These are phyloP conservation scores for Cygnus buccinator DNA, from an alignment of 2,113 vertebrate species.

Conservation along the genomic window DNA sequence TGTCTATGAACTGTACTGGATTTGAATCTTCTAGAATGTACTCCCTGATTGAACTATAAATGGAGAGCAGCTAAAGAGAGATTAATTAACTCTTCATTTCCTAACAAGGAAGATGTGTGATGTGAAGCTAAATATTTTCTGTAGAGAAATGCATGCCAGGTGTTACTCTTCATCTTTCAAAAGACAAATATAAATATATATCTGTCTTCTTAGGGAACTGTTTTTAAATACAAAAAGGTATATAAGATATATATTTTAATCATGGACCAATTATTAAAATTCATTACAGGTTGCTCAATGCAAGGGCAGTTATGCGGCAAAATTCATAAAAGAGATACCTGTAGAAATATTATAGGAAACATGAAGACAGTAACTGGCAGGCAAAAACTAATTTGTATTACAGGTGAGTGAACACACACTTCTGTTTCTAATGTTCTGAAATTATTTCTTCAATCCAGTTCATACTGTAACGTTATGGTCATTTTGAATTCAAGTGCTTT, in stretches of 20 bases:
- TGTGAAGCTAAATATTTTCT: constrained; percentile 25
- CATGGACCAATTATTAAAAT: not conserved
- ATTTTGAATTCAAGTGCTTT: not conserved
- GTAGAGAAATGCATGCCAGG: not conserved
- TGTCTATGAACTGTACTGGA: constrained; percentile 3
- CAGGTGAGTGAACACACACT: not conserved
- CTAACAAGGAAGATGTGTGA: constrained; percentile 18
- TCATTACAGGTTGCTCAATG: not conserved
- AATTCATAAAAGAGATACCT: not conserved
- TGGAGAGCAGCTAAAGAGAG: constrained; percentile 26
- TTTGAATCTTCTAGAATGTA: constrained; percentile 44
- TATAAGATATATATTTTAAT: not conserved
- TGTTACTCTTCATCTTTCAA: not conserved
- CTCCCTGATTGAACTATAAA: constrained; percentile 41
- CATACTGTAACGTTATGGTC: not conserved
- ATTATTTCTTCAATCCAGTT: not conserved
- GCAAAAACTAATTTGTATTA: not conserved
- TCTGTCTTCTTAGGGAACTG: not conserved
- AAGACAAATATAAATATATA: not conserved
- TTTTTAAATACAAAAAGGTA: not conserved
- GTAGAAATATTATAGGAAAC: not conserved
- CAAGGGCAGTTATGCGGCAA: not conserved
- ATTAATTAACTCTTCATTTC: constrained; percentile 56
- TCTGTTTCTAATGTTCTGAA: not conserved
- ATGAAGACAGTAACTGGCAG: not conserved